These are phyloP conservation scores for Nasonia vitripennis DNA, from an alignment of 1,140 invertebrate genomes.

Conservation along the genomic window DNA sequence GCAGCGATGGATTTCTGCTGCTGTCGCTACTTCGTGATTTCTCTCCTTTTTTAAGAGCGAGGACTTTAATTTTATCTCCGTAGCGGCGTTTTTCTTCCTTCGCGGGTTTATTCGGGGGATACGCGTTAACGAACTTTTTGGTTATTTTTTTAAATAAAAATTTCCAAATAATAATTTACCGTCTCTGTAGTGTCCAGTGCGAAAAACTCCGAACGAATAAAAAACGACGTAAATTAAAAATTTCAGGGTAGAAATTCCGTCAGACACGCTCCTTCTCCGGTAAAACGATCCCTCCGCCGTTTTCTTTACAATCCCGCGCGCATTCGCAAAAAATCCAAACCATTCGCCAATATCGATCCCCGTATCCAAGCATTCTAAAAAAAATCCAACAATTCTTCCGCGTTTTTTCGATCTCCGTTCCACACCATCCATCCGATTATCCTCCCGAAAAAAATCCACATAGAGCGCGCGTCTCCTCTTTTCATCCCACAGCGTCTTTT, in stretches of 20 bases:
- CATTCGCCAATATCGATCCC: not conserved
- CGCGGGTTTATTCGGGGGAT: no score
- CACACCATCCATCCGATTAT: not conserved
- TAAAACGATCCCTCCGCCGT: not conserved
- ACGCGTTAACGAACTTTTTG: not conserved
- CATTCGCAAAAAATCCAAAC: not conserved
- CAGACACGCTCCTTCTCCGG: not conserved
- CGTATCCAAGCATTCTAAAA: not conserved
- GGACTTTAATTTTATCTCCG: constrained; percentile 25
- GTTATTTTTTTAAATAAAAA: not conserved
- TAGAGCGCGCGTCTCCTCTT: not conserved
- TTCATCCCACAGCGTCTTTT: constrained; percentile 23
- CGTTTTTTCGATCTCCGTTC: not conserved
- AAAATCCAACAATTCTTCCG: constrained; percentile 21
- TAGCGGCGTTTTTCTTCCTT: not conserved
- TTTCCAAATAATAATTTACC: not conserved
- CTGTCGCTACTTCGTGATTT: not conserved
- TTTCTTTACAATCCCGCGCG: no score
- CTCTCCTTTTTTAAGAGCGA: not conserved
- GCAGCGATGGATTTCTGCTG: not conserved
- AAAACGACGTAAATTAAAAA: not conserved
- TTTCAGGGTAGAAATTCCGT: not conserved
- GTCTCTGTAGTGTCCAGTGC: not conserved
- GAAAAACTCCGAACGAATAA: not conserved
- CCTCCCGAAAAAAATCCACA: not conserved